Evolutionary conservation across 53 echinoderm and acorn worm species (phyloP).

Genomic region (Zoroaster sp.): DNA sequence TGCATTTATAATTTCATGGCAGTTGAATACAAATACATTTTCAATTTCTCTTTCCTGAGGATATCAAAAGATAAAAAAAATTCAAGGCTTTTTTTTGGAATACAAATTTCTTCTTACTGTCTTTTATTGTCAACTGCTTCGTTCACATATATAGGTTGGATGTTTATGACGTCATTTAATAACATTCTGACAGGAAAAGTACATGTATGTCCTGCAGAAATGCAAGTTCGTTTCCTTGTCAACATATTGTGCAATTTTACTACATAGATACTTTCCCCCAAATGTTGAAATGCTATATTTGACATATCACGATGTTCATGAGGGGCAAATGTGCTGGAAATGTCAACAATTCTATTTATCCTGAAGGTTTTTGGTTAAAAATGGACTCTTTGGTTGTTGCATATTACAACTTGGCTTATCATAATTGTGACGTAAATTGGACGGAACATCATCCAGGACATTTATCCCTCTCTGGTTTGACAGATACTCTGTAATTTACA

Average conservation of each 20-base stretch:
- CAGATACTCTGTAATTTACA: not conserved
- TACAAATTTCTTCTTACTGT: conserved; percentile 54
- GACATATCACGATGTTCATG: not conserved
- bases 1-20: not conserved
- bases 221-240: not conserved
- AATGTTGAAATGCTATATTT: not conserved
- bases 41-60: conserved; percentile 15
- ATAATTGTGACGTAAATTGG: not conserved
- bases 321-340: not conserved
- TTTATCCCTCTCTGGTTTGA: not conserved
- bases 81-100: conserved; percentile 44
- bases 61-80: conserved; percentile 11
- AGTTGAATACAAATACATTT: conserved; percentile 16
- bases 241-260: not conserved
- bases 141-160: not conserved
- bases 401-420: not conserved
- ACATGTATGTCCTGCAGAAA: not conserved
- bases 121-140: conserved; percentile 41
- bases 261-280: not conserved
- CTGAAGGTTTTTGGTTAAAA: not conserved
- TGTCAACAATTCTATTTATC: not conserved
- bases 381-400: not conserved
- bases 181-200: not conserved
- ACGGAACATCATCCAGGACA: not conserved
- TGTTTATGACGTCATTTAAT: not conserved